A percentile compares a stretch with the other conserved stretches of the same genome.
Conservation (phyloP, 2,888 invertebrate species). For the Stratiomys singularior region DNA sequence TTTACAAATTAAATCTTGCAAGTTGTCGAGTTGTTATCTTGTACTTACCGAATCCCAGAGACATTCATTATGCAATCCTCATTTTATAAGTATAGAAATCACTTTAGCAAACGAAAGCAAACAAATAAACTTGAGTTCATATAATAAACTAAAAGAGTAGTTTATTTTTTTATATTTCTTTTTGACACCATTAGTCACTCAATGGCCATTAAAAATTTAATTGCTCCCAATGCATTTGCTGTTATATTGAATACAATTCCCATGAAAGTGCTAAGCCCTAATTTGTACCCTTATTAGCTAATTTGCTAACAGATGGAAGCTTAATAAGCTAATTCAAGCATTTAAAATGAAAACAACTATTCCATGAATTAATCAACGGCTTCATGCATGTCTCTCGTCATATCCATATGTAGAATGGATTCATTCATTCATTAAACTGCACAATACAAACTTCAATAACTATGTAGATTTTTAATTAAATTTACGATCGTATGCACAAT, state of each 20-base stretch:
- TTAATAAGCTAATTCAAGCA: background rate
- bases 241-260: background rate
- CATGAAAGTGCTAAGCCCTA: background rate
- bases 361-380: background rate
- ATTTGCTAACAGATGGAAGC: background rate
- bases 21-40: no score
- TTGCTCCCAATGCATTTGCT: background rate
- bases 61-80: no score
- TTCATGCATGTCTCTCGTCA: background rate
- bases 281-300: background rate
- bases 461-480: constrained; percentile 1
- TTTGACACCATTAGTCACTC: no score
- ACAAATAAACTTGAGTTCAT: no score
- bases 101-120: no score
- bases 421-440: background rate
- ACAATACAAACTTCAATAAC: background rate
- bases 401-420: background rate
- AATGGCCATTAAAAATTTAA: no score
- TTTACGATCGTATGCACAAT: background rate
- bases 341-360: background rate
- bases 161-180: no score
- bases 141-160: no score
- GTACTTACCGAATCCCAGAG: no score
- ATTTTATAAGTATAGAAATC: no score
- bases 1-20: no score